phyloP scores from a whole-genome alignment of 2,888 invertebrate species.

The Polymixis flavicincta region DNA sequence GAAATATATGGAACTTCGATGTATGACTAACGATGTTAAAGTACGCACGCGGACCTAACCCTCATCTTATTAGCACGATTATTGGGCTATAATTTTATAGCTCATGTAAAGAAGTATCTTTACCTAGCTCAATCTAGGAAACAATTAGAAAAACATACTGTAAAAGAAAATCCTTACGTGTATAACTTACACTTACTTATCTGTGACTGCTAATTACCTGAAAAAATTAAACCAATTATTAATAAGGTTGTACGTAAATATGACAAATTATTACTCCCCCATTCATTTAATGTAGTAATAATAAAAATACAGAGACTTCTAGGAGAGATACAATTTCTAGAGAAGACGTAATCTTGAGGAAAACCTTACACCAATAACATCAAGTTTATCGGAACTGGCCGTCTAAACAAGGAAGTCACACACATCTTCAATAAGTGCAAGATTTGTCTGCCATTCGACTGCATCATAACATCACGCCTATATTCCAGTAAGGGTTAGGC shows the following conservation, averaged over 20 bases:
- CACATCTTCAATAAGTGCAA: neutral
- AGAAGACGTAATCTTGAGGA: neutral
- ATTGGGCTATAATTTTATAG: neutral
- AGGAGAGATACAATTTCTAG: neutral
- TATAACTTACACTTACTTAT: constrained; percentile 17
- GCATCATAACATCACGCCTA: neutral
- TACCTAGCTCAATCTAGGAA: neutral
- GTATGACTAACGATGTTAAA: neutral
- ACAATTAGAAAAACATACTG: neutral
- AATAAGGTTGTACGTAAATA: neutral
- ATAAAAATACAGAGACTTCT: neutral
- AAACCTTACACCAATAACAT: neutral
- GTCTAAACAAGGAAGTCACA: neutral
- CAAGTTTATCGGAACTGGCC: neutral
- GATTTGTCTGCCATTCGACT: neutral
- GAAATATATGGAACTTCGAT: neutral
- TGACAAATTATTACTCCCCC: neutral
- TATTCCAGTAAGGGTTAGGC: too few relatives aligned
- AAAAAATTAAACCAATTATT: constrained; percentile 22
- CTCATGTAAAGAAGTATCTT: neutral
- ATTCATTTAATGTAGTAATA: neutral
- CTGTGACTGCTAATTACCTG: constrained; percentile 38
- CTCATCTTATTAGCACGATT: too few relatives aligned
- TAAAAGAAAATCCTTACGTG: neutral
- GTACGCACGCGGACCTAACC: neutral